Evolutionary conservation across 1,140 invertebrate genomes (phyloP).

Genomic region (Phthorimaea operculella): DNA sequence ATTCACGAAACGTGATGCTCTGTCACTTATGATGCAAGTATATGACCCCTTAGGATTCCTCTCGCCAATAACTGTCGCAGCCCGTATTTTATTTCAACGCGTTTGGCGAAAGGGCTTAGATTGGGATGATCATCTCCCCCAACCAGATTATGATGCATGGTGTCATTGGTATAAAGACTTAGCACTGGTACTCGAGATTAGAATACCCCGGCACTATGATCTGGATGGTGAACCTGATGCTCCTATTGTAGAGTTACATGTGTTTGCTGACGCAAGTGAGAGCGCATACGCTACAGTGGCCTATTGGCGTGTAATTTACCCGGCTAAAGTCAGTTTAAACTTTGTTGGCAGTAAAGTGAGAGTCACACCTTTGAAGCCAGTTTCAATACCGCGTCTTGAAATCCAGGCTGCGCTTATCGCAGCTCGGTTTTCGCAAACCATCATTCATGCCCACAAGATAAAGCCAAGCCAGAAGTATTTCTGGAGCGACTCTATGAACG

Average conservation of each 20-base stretch:
- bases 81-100: constrained; percentile 23
- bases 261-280: constrained; percentile 10
- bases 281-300: constrained; percentile 4
- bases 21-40: constrained; percentile 19
- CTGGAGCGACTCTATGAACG: no score
- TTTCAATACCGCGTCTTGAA: constrained; percentile 20
- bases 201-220: constrained; percentile 4
- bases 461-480: no score
- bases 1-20: constrained; percentile 16
- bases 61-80: constrained; percentile 21
- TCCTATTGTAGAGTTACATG: constrained; percentile 6
- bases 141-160: background rate
- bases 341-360: constrained; percentile 11
- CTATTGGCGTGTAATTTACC: constrained; percentile 8
- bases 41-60: constrained; percentile 34
- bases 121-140: constrained; percentile 20
- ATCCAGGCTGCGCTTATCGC: constrained; percentile 22
- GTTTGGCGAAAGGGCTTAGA: constrained; percentile 20
- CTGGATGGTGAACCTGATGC: background rate
- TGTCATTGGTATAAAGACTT: constrained; percentile 6
- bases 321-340: background rate
- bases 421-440: no score
- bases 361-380: constrained; percentile 15
- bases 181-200: background rate
- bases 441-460: no score